Conservation (phyloP, 2,797 vertebrate species). For the Pseudochirops corinnae region DNA sequence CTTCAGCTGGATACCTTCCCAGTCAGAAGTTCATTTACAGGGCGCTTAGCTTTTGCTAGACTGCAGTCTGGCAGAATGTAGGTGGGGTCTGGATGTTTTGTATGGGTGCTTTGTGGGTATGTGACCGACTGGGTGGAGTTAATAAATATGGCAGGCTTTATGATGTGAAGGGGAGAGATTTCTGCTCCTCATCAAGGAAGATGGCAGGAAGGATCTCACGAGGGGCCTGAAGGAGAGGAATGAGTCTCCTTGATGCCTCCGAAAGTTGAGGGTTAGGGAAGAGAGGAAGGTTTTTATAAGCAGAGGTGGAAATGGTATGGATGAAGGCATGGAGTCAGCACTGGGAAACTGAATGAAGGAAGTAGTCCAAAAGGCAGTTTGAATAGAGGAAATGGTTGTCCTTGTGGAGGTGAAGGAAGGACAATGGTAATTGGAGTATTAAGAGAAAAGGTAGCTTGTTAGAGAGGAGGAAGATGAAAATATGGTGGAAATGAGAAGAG, state of each 20-base stretch:
- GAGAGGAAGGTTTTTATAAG: background rate
- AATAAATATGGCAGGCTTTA: background rate
- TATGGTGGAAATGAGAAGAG: background rate
- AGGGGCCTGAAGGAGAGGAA: background rate
- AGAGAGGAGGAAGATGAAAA: background rate
- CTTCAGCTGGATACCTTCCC: background rate
- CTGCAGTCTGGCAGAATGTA: background rate
- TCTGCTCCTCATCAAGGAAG: background rate
- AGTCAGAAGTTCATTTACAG: background rate
- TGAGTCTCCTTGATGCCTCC: background rate
- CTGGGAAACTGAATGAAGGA: background rate
- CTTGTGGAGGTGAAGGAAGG: background rate
- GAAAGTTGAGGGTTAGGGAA: background rate
- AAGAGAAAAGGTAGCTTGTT: background rate
- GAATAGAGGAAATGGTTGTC: background rate
- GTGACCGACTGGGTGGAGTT: background rate
- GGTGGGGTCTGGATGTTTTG: fast-evolving
- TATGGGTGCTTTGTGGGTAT: background rate
- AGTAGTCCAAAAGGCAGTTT: background rate
- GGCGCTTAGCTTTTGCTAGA: fast-evolving
- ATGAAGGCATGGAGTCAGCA: background rate
- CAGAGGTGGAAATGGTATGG: background rate
- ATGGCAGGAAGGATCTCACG: background rate
- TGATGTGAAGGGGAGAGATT: background rate
- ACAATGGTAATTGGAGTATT: fast-evolving